phyloP scores from a whole-genome alignment of 1,140 invertebrate genomes.

The Ostrea denselamellosa region DNA sequence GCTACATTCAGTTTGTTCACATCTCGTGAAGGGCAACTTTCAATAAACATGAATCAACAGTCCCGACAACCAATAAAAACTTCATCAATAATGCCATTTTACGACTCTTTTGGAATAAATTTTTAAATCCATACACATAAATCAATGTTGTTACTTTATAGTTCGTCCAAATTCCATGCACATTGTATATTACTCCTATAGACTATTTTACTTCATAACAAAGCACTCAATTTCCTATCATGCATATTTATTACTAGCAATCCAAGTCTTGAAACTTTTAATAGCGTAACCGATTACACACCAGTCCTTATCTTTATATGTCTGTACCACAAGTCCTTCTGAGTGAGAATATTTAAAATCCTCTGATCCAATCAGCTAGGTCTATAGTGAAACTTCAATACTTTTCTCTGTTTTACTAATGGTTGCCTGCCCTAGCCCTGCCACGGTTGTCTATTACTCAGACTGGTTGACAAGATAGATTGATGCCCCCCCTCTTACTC shows the following conservation, averaged over 20 bases:
- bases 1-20: constrained; percentile 34
- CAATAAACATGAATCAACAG: constrained; percentile 19
- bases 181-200: neutral
- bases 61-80: constrained; percentile 29
- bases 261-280: neutral
- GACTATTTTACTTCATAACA: neutral
- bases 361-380: constrained; percentile 4
- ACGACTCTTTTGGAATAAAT: constrained; percentile 5
- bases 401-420: constrained; percentile 17
- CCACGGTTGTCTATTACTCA: constrained; percentile 22
- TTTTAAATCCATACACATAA: constrained; percentile 36
- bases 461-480: constrained; percentile 29
- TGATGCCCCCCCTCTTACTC: constrained; percentile 27
- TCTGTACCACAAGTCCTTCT: constrained; percentile 9
- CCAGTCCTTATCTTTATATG: constrained; percentile 26
- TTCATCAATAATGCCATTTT: constrained; percentile 40
- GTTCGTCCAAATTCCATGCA: neutral
- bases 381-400: neutral
- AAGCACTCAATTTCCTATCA: constrained; percentile 15
- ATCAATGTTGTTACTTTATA: neutral
- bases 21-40: constrained; percentile 34
- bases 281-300: constrained; percentile 19
- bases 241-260: neutral
- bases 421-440: constrained; percentile 27
- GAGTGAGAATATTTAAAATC: constrained; percentile 5